Evolutionary conservation across 2,797 vertebrate species (phyloP).

Genomic region (Gymnothorax javanicus): DNA sequence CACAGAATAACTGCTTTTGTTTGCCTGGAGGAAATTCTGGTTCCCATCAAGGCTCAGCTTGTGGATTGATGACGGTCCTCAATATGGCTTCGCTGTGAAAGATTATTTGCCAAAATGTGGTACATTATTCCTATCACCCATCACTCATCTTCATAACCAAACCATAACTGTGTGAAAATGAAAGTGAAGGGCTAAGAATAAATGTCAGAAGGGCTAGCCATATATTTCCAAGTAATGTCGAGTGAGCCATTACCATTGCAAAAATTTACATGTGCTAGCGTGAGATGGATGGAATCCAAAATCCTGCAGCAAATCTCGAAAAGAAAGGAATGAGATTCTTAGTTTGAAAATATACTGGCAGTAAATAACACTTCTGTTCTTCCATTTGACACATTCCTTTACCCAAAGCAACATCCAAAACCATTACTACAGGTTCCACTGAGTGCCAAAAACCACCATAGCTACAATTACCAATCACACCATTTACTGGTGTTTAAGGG

Average conservation of each 20-base stretch:
- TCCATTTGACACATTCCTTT: not conserved
- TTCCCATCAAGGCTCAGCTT: not conserved
- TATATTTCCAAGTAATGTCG: not conserved
- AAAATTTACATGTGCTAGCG: not conserved
- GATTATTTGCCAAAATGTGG: not conserved
- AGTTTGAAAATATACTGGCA: not conserved
- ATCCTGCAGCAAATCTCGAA: not conserved
- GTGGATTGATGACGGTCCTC: not conserved
- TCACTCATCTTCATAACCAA: not conserved
- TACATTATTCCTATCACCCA: not conserved
- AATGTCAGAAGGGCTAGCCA: not conserved
- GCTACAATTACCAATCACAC: not conserved
- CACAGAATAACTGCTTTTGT: not conserved
- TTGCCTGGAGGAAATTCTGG: not conserved
- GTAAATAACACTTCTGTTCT: not conserved
- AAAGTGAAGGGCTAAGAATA: not conserved
- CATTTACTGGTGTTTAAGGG: not conserved
- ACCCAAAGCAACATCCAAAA: not conserved
- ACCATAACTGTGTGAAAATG: not conserved
- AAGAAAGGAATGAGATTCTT: not conserved
- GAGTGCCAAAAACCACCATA: not conserved
- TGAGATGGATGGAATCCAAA: not conserved
- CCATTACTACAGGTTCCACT: not conserved
- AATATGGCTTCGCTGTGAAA: not conserved
- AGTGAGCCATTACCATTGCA: not conserved